These are phyloP conservation scores for Tholera decimalis DNA, from an alignment of 2,888 invertebrate species.

Conservation along the genomic window DNA sequence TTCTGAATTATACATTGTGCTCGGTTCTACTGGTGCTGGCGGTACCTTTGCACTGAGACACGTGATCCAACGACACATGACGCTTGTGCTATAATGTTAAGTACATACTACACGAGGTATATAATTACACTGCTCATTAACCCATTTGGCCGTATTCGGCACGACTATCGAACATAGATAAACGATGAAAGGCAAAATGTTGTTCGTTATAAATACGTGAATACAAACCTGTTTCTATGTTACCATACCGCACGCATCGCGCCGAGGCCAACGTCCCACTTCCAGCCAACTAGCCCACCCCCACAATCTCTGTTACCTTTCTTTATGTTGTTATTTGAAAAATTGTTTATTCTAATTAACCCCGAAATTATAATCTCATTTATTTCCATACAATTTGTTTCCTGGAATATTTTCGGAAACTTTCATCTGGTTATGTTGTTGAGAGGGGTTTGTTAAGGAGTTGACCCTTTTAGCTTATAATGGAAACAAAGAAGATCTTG, in stretches of 20 bases:
- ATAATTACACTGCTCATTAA: neutral
- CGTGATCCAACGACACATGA: no score
- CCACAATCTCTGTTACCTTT: neutral
- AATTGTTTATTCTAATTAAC: slow-evolving; percentile 12
- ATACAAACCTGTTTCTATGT: slow-evolving; percentile 4
- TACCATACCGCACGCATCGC: neutral
- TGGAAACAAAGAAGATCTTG: slow-evolving; percentile 17
- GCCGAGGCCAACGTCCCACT: neutral
- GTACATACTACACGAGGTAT: neutral
- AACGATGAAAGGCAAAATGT: slow-evolving; percentile 2
- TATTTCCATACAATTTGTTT: slow-evolving; percentile 24
- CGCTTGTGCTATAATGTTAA: no score
- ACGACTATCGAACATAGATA: neutral
- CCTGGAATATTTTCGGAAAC: slow-evolving; percentile 10
- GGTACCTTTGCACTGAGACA: no score
- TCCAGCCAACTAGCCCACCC: neutral
- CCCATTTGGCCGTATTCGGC: slow-evolving; percentile 1
- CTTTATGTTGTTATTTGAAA: slow-evolving; percentile 13
- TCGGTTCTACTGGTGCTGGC: neutral
- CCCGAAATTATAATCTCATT: slow-evolving; percentile 21
- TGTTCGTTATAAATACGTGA: slow-evolving; percentile 1
- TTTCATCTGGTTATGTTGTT: slow-evolving; percentile 33
- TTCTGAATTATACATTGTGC: slow-evolving; percentile 44
- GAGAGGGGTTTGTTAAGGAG: slow-evolving; percentile 17
- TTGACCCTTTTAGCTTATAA: slow-evolving; percentile 20